Evolutionary conservation across 1,140 invertebrate genomes (phyloP).

Genomic region (Drosophila sproati): DNA sequence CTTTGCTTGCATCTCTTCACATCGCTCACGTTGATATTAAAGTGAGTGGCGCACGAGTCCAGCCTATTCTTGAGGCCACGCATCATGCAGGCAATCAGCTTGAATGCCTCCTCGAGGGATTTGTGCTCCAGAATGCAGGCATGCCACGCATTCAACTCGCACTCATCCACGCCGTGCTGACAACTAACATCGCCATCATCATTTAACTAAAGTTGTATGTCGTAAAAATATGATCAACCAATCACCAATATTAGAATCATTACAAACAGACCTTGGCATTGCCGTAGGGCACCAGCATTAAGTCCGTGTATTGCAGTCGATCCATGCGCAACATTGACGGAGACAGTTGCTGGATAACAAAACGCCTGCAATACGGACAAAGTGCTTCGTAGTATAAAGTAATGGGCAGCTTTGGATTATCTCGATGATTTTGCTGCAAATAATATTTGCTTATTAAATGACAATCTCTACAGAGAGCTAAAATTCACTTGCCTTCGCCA

Average conservation of each 20-base stretch:
- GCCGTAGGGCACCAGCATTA: constrained; percentile 73
- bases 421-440: constrained; percentile 32
- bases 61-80: constrained; percentile 52
- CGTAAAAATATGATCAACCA: not conserved
- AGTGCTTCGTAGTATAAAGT: constrained; percentile 77
- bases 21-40: constrained; percentile 51
- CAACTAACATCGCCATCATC: constrained; percentile 47
- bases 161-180: constrained; percentile 73
- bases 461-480: not conserved
- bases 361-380: constrained; percentile 74
- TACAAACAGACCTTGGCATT: constrained; percentile 58
- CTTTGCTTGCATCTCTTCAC: constrained; percentile 48
- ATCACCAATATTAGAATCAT: not conserved
- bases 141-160: constrained; percentile 79
- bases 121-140: constrained; percentile 79
- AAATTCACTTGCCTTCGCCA: constrained; percentile 3
- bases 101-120: constrained; percentile 44
- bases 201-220: constrained; percentile 7
- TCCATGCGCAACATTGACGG: constrained; percentile 52
- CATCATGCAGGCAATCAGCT: constrained; percentile 78
- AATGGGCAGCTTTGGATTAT: constrained; percentile 42
- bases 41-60: constrained; percentile 44
- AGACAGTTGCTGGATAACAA: constrained; percentile 61
- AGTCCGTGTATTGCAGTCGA: constrained; percentile 55
- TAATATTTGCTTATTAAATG: not conserved